These are phyloP conservation scores for Drosophila lini DNA, from an alignment of 1,140 invertebrate species.

Conservation along the genomic window DNA sequence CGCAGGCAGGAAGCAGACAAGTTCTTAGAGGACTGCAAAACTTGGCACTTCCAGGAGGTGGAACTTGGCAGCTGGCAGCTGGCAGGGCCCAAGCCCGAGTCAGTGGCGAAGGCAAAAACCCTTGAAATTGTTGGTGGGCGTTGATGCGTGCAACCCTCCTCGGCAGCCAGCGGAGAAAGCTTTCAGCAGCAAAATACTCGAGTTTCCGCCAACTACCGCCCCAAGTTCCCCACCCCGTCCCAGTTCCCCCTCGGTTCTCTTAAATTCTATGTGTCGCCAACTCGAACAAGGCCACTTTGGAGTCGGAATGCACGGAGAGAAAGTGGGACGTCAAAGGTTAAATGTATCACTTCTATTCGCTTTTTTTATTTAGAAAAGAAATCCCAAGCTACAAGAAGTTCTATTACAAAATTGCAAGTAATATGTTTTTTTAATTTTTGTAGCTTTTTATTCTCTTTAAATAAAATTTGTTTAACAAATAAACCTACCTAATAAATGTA, in stretches of 20 bases:
- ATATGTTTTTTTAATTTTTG: background rate
- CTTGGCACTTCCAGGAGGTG: constrained; percentile 50
- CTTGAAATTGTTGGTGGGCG: constrained; percentile 80
- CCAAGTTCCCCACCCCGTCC: constrained; percentile 16
- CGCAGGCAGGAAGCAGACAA: constrained; percentile 73
- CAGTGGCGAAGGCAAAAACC: constrained; percentile 59
- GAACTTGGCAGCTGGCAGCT: constrained; percentile 59
- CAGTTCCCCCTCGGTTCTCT: background rate
- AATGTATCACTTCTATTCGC: too few species aligned
- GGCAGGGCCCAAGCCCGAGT: constrained; percentile 17
- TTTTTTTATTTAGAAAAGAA: too few species aligned
- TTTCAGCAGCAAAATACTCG: constrained; percentile 81
- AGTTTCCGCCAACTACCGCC: constrained; percentile 68
- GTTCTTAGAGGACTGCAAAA: constrained; percentile 68
- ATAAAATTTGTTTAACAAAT: too few species aligned
- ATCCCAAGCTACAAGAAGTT: too few species aligned
- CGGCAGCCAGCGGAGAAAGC: constrained; percentile 61
- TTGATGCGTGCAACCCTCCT: constrained; percentile 82
- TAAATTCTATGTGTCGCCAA: constrained; percentile 54
- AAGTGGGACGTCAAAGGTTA: background rate
- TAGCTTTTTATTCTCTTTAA: too few species aligned
- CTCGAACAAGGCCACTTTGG: constrained; percentile 77
- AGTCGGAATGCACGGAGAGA: constrained; percentile 29
- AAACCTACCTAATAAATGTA: too few species aligned
- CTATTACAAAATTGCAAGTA: background rate